Percentiles rank a stretch among this genome's conserved stretches.
Evolutionary conservation across 2,888 invertebrate species (phyloP).

Genomic region (Athrips mouffetella): DNA sequence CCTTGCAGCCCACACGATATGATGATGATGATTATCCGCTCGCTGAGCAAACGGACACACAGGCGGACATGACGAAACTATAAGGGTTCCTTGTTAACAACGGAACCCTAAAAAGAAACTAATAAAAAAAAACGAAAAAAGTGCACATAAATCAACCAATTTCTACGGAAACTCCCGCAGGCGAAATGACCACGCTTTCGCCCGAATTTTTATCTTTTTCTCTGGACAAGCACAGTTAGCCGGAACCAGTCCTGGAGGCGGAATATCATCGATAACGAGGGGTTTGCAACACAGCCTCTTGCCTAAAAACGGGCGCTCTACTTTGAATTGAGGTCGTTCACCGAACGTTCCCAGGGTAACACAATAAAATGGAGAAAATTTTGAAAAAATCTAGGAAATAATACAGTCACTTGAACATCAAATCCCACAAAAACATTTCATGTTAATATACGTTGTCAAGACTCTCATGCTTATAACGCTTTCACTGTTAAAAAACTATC

Average conservation of each 20-base stretch:
- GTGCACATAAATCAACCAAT: no score
- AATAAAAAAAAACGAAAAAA: no score
- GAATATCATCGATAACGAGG: not conserved
- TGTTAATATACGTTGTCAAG: not conserved
- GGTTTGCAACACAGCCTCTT: not conserved
- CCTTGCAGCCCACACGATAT: no score
- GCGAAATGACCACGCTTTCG: not conserved
- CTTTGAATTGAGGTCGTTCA: slow-evolving; percentile 8
- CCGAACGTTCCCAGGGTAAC: slow-evolving; percentile 1
- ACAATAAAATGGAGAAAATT: not conserved
- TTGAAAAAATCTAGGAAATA: not conserved
- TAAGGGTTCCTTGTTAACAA: no score
- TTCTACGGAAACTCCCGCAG: no score
- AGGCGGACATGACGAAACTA: no score
- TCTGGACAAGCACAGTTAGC: slow-evolving; percentile 10
- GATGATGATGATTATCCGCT: no score
- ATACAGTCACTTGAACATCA: no score
- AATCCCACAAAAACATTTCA: not conserved
- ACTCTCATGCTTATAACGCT: no score
- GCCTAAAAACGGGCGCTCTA: slow-evolving; percentile 1
- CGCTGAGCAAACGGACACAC: no score
- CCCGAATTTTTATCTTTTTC: not conserved
- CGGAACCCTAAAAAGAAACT: no score
- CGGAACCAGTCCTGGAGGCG: slow-evolving; percentile 5
- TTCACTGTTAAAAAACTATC: not conserved